A percentile compares a stretch with the other conserved stretches of the same genome.
phyloP scores from a whole-genome alignment of 2,113 vertebrate species.

The Limanda limanda region DNA sequence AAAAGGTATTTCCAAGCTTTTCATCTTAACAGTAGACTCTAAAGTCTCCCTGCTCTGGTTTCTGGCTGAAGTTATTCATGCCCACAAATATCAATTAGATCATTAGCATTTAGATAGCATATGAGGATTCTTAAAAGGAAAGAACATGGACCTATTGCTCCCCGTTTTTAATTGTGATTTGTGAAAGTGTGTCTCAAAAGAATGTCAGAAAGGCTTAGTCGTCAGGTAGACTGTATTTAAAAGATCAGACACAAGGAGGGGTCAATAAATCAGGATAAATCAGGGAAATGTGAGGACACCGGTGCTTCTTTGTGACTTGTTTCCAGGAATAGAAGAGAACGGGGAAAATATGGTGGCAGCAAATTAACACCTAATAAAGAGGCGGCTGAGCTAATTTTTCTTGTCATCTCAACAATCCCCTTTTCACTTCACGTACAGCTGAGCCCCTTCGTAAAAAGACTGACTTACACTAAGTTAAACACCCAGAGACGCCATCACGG shows the following conservation, averaged over 20 bases:
- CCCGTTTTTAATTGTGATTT: conserved; percentile 56
- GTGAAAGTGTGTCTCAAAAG: conserved; percentile 50
- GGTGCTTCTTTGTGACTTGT: conserved; percentile 9
- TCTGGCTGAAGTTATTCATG: conserved; percentile 51
- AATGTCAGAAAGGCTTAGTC: conserved; percentile 47
- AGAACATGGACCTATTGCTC: conserved; percentile 47
- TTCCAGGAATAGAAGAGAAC: conserved; percentile 29
- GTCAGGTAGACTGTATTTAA: conserved; percentile 51
- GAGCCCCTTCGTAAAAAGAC: not conserved
- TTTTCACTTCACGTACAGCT: conserved; percentile 21
- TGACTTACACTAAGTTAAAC: conserved; percentile 20
- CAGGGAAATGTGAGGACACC: conserved; percentile 1
- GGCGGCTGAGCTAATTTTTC: not conserved
- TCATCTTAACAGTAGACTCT: conserved; percentile 44
- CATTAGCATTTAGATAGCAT: conserved; percentile 75
- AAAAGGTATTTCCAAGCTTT: conserved; percentile 25
- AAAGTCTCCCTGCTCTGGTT: conserved; percentile 33
- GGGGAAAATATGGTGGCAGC: conserved; percentile 21
- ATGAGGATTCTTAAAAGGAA: conserved; percentile 45
- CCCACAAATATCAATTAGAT: conserved; percentile 73
- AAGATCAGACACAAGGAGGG: conserved; percentile 52
- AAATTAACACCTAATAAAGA: conserved; percentile 40
- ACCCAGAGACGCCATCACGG: conserved; percentile 14
- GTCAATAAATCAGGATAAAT: conserved; percentile 42
- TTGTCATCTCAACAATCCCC: conserved; percentile 1